Conservation (phyloP, 2,113 vertebrate genomes). For the Crotophaga sulcirostris region DNA sequence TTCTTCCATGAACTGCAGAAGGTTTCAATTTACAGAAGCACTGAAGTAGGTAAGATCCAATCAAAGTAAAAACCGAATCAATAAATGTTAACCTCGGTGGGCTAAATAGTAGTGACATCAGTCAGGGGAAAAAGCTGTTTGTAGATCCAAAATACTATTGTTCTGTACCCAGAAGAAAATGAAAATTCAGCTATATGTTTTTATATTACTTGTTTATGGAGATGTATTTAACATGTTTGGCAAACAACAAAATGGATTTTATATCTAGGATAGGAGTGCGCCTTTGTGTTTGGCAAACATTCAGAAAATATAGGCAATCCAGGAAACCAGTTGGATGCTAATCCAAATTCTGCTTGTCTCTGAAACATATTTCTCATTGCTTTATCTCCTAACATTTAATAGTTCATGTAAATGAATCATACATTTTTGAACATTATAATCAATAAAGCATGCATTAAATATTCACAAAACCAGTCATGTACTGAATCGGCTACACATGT, state of each 20-base stretch:
- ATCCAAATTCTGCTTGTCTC: neutral
- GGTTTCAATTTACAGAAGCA: slow-evolving; percentile 81
- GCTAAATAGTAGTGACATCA: slow-evolving; percentile 73
- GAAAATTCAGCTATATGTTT: slow-evolving; percentile 16
- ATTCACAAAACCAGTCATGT: neutral
- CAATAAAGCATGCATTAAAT: neutral
- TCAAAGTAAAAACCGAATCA: slow-evolving; percentile 80
- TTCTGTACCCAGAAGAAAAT: neutral
- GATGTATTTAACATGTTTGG: slow-evolving; percentile 14
- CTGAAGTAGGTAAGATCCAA: slow-evolving; percentile 78
- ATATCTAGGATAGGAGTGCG: neutral
- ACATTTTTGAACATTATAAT: neutral
- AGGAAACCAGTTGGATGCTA: neutral
- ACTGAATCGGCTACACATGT: neutral
- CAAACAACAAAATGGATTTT: neutral
- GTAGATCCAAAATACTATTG: slow-evolving; percentile 41
- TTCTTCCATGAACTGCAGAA: slow-evolving; percentile 78
- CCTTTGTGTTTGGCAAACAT: neutral
- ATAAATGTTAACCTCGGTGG: slow-evolving; percentile 74
- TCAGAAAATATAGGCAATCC: neutral
- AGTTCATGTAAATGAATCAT: neutral
- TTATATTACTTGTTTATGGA: slow-evolving; percentile 37
- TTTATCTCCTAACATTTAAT: neutral
- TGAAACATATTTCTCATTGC: neutral
- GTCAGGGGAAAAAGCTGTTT: slow-evolving; percentile 62